These are phyloP conservation scores for Amphiprion clarkii DNA, from an alignment of 2,797 vertebrate genomes.

Conservation along the genomic window DNA sequence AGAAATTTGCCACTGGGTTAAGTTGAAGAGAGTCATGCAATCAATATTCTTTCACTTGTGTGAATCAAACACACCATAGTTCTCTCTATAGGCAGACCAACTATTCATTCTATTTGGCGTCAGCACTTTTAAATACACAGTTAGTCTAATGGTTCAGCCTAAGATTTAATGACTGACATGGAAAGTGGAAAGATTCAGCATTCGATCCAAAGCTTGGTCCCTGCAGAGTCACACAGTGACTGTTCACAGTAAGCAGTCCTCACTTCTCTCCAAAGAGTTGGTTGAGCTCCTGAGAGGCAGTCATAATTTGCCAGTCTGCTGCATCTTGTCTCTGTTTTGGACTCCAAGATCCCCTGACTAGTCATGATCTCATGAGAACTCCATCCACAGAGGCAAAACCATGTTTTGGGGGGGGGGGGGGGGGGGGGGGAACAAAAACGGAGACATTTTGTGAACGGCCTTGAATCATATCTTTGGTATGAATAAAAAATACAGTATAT, in stretches of 20 bases:
- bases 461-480: background rate
- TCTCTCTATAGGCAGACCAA: too few species aligned
- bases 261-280: conserved; percentile 43
- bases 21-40: too few species aligned
- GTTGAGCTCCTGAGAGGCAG: conserved; percentile 42
- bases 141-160: background rate
- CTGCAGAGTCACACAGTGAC: background rate
- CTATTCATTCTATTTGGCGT: too few species aligned
- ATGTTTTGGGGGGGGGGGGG: background rate
- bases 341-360: conserved; percentile 45
- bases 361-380: conserved; percentile 45
- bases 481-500: background rate
- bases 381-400: conserved; percentile 19
- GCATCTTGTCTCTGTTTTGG: conserved; percentile 40
- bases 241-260: conserved; percentile 18
- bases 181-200: too few species aligned
- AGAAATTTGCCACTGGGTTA: too few species aligned
- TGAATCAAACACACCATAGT: too few species aligned
- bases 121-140: background rate
- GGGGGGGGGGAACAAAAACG: too few species aligned
- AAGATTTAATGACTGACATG: too few species aligned
- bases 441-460: background rate
- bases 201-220: background rate
- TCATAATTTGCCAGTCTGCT: conserved; percentile 61
- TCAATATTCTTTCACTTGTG: too few species aligned